Evolutionary conservation across 2,113 vertebrate species (phyloP).

Genomic region (Xyliphius kryptos): DNA sequence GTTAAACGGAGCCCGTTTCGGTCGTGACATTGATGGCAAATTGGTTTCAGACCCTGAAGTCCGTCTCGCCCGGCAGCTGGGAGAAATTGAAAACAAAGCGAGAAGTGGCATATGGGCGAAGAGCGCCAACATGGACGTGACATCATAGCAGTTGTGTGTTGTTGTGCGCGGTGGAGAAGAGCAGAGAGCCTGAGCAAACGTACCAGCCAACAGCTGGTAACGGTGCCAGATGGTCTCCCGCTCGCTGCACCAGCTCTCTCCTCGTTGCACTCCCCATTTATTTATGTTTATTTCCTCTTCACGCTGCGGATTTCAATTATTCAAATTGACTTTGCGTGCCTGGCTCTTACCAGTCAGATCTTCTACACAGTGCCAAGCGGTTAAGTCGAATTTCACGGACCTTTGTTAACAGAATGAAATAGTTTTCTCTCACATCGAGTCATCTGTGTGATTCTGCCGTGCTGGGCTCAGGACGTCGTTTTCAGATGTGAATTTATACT

Average conservation of each 20-base stretch:
- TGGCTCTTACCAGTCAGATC: neutral
- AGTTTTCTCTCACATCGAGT: neutral
- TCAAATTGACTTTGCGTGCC: neutral
- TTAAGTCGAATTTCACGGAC: slow-evolving; percentile 3
- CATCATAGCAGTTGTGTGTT: too few species aligned
- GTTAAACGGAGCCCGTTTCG: too few species aligned
- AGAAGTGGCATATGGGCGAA: too few species aligned
- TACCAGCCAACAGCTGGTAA: neutral
- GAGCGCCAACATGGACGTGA: too few species aligned
- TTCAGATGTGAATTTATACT: neutral
- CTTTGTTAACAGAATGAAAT: neutral
- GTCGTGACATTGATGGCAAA: too few species aligned
- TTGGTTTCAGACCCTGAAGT: too few species aligned
- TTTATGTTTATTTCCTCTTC: slow-evolving; percentile 18
- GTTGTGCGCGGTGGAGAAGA: too few species aligned
- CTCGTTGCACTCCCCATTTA: slow-evolving; percentile 9
- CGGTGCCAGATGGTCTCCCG: slow-evolving; percentile 8
- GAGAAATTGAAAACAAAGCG: too few species aligned
- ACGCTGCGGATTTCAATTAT: slow-evolving; percentile 12
- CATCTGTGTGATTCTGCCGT: too few species aligned
- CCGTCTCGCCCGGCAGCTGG: too few species aligned
- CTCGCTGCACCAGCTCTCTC: neutral
- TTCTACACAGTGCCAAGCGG: neutral
- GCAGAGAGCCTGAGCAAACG: neutral
- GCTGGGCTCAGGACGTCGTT: neutral